Evolutionary conservation across 1,140 invertebrate species (phyloP).

Genomic region (Pteromalus puparum): DNA sequence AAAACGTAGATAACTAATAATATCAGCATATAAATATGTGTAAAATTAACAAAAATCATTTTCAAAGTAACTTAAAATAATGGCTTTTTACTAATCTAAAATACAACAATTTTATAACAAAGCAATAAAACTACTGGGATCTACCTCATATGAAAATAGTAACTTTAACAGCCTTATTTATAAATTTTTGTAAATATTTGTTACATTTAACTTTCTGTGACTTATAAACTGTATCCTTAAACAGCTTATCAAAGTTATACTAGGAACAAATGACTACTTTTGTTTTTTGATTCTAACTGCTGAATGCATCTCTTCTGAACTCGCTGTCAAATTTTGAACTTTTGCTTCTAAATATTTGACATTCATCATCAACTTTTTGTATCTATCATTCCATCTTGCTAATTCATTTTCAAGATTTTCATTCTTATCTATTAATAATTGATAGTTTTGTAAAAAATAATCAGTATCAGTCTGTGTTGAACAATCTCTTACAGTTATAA

Average conservation of each 20-base stretch:
- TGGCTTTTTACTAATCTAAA: too few relatives aligned
- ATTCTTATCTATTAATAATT: conserved; percentile 36
- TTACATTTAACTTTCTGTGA: not conserved
- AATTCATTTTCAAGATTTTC: conserved; percentile 42
- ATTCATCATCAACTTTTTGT: conserved; percentile 26
- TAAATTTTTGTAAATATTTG: not conserved
- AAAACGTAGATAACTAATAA: too few relatives aligned
- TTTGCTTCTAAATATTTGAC: conserved; percentile 37
- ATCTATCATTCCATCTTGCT: conserved; percentile 17
- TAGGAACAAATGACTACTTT: too few relatives aligned
- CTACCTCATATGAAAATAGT: not conserved
- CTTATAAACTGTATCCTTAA: not conserved
- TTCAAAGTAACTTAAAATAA: not conserved
- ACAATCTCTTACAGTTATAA: conserved; percentile 7
- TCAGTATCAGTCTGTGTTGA: conserved; percentile 44
- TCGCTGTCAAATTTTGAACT: conserved; percentile 12
- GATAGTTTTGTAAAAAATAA: conserved; percentile 46
- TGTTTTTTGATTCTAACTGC: too few relatives aligned
- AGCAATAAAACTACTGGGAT: not conserved
- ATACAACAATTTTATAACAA: not conserved
- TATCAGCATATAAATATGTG: too few relatives aligned
- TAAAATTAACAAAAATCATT: too few relatives aligned
- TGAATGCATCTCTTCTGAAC: not conserved
- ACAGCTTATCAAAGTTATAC: too few relatives aligned
- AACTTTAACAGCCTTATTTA: not conserved